Percentiles rank a stretch among this genome's conserved stretches.
These are phyloP conservation scores for Macrosteles quadrilineatus DNA, from an alignment of 1,140 invertebrate species.

Conservation along the genomic window DNA sequence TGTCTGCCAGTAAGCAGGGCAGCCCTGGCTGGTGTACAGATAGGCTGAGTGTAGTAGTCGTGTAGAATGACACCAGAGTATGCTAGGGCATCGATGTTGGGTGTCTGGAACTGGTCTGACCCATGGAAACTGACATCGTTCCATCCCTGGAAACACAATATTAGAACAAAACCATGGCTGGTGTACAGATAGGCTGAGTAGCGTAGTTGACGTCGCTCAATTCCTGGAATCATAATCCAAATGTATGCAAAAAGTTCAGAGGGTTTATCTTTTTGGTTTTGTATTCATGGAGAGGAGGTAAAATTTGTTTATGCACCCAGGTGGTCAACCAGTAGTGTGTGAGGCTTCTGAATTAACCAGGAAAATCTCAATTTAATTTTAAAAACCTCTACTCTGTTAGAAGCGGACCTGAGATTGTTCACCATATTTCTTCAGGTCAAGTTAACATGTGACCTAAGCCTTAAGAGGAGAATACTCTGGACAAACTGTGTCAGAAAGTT, in stretches of 20 bases:
- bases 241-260: slow-evolving; percentile 2
- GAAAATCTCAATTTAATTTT: too few species aligned
- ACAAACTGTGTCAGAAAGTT: too few species aligned
- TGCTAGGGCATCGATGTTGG: slow-evolving; percentile 59
- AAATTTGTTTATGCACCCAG: too few species aligned
- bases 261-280: background rate
- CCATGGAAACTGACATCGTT: slow-evolving; percentile 68
- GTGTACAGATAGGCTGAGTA: background rate
- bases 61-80: slow-evolving; percentile 53
- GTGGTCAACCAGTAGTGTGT: too few species aligned
- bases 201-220: background rate
- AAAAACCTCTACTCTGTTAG: too few species aligned
- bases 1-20: slow-evolving; percentile 60
- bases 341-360: too few species aligned
- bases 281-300: too few species aligned
- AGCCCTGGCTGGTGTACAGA: slow-evolving; percentile 59
- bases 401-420: too few species aligned
- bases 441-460: too few species aligned
- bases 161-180: background rate
- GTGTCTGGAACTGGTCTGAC: slow-evolving; percentile 60
- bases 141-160: slow-evolving; percentile 53
- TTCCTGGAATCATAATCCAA: background rate
- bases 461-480: too few species aligned
- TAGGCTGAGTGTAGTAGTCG: slow-evolving; percentile 56
- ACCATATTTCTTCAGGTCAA: too few species aligned